Evolutionary conservation across 2,113 vertebrate species (phyloP).

Genomic region (Phyllostomus discolor): DNA sequence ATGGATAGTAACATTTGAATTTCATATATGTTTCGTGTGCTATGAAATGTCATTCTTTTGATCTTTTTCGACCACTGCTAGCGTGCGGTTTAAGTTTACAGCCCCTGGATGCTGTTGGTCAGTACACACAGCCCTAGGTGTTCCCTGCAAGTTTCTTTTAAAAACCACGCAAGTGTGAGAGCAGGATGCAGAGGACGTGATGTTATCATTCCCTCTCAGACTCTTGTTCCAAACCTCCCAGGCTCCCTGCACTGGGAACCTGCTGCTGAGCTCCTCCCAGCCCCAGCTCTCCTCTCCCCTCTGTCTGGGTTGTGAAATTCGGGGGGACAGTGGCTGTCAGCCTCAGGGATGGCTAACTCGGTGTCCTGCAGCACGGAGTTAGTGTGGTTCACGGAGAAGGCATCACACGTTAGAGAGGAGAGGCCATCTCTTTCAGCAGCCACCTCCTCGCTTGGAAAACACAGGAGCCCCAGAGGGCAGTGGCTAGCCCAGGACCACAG

Average conservation of each 20-base stretch:
- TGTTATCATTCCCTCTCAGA: neutral
- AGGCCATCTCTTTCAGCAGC: no score
- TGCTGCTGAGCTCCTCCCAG: neutral
- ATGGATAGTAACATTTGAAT: neutral
- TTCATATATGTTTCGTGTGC: neutral
- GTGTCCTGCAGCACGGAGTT: neutral
- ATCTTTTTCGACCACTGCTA: neutral
- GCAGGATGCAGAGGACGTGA: neutral
- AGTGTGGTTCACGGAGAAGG: neutral
- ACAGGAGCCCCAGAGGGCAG: neutral
- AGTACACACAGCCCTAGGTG: neutral
- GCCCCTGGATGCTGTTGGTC: neutral
- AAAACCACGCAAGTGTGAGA: neutral
- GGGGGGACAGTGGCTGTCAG: neutral
- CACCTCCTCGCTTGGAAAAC: neutral
- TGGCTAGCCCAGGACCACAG: rapidly evolving
- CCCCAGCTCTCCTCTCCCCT: neutral
- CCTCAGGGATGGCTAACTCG: neutral
- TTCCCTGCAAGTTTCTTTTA: neutral
- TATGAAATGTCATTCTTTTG: neutral
- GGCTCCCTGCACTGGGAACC: neutral
- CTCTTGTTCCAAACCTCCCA: no score
- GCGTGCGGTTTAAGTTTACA: neutral
- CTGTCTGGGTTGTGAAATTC: neutral
- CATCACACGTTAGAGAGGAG: rapidly evolving